Evolutionary conservation across 1,140 invertebrate species (phyloP), one percentile per base, ranked within the genome.

Genomic region (Zeugodacus cucurbitae): DNA sequence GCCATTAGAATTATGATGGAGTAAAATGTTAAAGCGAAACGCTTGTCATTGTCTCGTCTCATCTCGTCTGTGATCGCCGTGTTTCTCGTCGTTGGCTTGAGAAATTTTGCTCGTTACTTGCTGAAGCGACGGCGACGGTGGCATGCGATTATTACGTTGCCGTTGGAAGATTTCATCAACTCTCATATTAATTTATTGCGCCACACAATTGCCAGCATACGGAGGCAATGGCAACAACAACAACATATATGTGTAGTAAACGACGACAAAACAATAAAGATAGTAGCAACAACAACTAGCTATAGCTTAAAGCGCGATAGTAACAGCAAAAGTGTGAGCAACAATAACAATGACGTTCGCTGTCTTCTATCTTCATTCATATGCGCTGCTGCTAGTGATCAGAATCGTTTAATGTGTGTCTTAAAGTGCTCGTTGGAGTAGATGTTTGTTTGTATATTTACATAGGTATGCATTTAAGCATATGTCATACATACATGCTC

Each of bases 161-260:
- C 74, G n/a, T 41, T 82, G 41, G 11, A 82, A 82, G 74, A 82
- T 82, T 82, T 82, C 74, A 82, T 82, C 41, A 82, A 82, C 74
- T 70, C 67, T 48, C 34, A 78, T 78, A 82, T 82, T 82, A 82
- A 82, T 54, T 82, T 82, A 82, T 82, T 82, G 22, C 74, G 74
- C 74, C 41, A 82, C 41, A 82, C 41, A 82, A 48, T 48, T 82
- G 74, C 44, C 74, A 82, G 20, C 74, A 82, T 82, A 26, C 41
- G n/a, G 41, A 82, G 41, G 11, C 74, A 26, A 82, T 37, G 44
- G 3, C 74, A 82, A 82, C 41, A 37, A 29, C 37, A 41, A 74
- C 17, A 29, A 48, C 37, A 48, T n/a, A n/a, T n/a, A n/a, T n/a
- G n/a, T n/a, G n/a, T n/a, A n/a, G n/a, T n/a, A n/a, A n/a, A n/a